These are phyloP conservation scores for Ursus arctos DNA, from an alignment of 2,113 vertebrate genomes.

Conservation along the genomic window DNA sequence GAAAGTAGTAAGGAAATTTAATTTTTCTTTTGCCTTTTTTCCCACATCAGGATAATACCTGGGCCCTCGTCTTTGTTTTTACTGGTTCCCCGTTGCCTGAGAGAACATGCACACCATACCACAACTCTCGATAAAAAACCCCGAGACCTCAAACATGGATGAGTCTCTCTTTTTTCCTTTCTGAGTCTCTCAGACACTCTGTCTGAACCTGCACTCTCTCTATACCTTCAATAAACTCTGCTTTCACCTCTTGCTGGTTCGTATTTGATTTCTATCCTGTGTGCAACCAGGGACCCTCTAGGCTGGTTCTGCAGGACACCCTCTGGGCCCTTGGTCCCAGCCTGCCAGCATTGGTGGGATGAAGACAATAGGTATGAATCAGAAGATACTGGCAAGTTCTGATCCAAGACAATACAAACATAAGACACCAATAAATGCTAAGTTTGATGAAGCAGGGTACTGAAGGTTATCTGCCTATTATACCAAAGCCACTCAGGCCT, in stretches of 20 bases:
- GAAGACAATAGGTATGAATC: background rate
- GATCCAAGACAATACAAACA: background rate
- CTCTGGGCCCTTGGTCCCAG: background rate
- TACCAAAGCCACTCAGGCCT: background rate
- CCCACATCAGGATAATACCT: background rate
- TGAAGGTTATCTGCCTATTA: background rate
- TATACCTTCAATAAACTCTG: background rate
- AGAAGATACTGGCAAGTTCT: background rate
- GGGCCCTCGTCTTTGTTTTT: background rate
- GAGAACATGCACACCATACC: background rate
- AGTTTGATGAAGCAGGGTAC: background rate
- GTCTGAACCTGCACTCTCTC: background rate
- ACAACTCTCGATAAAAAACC: background rate
- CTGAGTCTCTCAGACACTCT: background rate
- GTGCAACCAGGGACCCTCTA: background rate
- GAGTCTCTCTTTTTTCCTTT: background rate
- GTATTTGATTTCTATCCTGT: background rate
- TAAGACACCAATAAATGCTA: background rate
- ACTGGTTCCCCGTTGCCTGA: background rate
- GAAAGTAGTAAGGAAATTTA: background rate
- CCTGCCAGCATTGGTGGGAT: background rate
- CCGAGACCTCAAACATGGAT: background rate
- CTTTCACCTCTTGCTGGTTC: background rate
- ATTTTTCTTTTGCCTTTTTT: background rate
- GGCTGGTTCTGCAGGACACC: background rate